Evolutionary conservation across 2,113 vertebrate genomes (phyloP), one percentile per base, ranked within the genome.

Genomic region (Morone chrysops): DNA sequence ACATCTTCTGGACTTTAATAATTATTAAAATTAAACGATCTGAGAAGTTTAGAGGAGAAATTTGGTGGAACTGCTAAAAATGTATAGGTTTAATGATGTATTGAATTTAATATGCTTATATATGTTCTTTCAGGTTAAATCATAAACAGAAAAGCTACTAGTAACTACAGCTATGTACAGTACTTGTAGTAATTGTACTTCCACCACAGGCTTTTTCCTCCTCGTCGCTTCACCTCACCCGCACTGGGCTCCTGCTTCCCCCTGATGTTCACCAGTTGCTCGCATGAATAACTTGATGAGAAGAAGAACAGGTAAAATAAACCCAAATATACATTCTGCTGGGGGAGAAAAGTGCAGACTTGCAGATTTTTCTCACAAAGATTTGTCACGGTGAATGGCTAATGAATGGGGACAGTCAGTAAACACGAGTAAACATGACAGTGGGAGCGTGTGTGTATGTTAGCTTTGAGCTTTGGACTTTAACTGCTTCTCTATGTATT

Each of bases 351-450:
- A 94, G 85, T 92, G 94, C 93, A 68, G 82, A 90, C 87, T 93
- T 94, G 93, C 94, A 91, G 70, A 91, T 94, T 94, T 92, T 80
- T 90, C 90, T 78, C 90, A 89, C 90, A 81, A 47, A 92, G 78
- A 89, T 94, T 92, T 92, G 89, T 92, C 82, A 83, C 84, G 16
- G 78, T 95, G 82, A 95, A 94, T 94, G 90, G 89, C 88, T 93
- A 89, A 95, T 95, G 92, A 87, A 78, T 40, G n/a, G 78, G 79
- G 75, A 88, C 80, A 73, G 69, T 79, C 71, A 20, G 63, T 76
- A 79, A 89, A 83, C 80, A 91, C 10, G 16, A 81, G 83, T 87
- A 71, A 90, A 92, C 86, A 90, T 85, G 82, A 75, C 70, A 76
- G 83, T 18, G 53, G 56, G 50, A 80, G 69, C 51, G 80, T 59